Evolutionary conservation across 2,888 invertebrate species (phyloP).

Genomic region (Tenthredo amoena): DNA sequence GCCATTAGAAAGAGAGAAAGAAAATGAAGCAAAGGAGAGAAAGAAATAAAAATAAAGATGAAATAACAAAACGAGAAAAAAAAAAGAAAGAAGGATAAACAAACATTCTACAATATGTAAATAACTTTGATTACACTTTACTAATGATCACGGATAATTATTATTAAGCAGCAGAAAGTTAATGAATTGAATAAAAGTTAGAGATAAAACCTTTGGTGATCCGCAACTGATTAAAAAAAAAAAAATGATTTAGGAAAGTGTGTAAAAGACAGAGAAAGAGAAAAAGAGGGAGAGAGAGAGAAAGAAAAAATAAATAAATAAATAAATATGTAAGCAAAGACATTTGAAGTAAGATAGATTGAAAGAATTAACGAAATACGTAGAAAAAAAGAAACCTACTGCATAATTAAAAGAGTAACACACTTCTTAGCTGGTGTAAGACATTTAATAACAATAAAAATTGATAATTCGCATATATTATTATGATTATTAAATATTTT

Average conservation of each 20-base stretch:
- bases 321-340: conserved; percentile 42
- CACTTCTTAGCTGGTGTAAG: conserved; percentile 62
- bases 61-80: conserved; percentile 19
- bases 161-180: neutral
- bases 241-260: conserved; percentile 49
- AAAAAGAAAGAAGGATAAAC: conserved; percentile 50
- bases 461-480: conserved; percentile 63
- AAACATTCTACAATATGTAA: conserved; percentile 69
- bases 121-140: conserved; percentile 72
- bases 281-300: conserved; percentile 35
- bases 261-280: conserved; percentile 49
- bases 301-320: neutral
- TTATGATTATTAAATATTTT: conserved; percentile 67
- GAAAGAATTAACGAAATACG: conserved; percentile 52
- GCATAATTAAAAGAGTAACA: conserved; percentile 59
- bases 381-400: conserved; percentile 55
- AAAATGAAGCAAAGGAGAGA: conserved; percentile 32
- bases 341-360: conserved; percentile 45
- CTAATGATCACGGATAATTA: conserved; percentile 59
- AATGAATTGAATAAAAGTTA: conserved; percentile 34
- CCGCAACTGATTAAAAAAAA: conserved; percentile 60
- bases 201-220: neutral
- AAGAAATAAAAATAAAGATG: conserved; percentile 29
- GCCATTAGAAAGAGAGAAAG: conserved; percentile 50
- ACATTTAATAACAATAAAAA: conserved; percentile 70